Evolutionary conservation across 2,888 invertebrate genomes (phyloP).

Genomic region (Diloba caeruleocephala): DNA sequence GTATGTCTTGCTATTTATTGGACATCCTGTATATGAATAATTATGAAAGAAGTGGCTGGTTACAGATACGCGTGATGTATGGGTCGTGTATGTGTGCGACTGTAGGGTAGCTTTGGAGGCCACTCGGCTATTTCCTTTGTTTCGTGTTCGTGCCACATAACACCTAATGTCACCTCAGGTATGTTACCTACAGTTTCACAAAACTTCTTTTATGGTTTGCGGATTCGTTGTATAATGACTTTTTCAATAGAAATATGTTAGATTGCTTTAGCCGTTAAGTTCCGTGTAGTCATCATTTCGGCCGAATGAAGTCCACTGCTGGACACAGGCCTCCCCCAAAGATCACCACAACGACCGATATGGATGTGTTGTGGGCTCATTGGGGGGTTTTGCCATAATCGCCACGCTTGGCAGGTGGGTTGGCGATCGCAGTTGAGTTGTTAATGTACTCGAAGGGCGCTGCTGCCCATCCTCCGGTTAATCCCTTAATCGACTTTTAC

Average conservation of each 20-base stretch:
- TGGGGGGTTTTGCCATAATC: too few species aligned
- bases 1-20: too few species aligned
- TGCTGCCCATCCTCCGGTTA: too few species aligned
- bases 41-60: constrained; percentile 17
- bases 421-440: too few species aligned
- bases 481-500: too few species aligned
- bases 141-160: constrained; percentile 39
- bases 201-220: constrained; percentile 38
- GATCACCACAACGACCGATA: too few species aligned
- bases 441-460: too few species aligned
- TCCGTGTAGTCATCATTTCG: not conserved
- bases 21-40: constrained; percentile 10
- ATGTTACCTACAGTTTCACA: constrained; percentile 31
- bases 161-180: constrained; percentile 37
- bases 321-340: too few species aligned
- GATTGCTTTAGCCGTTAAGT: constrained; percentile 28
- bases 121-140: constrained; percentile 35
- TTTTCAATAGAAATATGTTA: constrained; percentile 33
- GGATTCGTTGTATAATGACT: constrained; percentile 35
- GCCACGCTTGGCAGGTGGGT: too few species aligned
- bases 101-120: constrained; percentile 24
- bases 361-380: too few species aligned
- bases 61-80: constrained; percentile 29
- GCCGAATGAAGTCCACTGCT: too few species aligned
- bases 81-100: not conserved